Evolutionary conservation across 2,888 invertebrate genomes (phyloP).

Genomic region (Dryococelus australis): DNA sequence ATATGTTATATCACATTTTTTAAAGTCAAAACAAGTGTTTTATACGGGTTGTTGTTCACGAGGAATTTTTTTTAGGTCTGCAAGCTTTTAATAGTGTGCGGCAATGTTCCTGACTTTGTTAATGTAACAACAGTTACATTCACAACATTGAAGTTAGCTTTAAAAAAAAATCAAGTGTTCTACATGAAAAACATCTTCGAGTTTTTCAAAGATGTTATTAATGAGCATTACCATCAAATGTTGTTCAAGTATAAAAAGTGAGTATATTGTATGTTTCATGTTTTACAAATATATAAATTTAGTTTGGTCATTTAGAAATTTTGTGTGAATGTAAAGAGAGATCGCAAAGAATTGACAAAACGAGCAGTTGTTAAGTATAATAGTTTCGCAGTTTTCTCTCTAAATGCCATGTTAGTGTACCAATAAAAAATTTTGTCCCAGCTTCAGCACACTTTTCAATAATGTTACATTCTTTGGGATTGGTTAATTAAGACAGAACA

Average conservation of each 20-base stretch:
- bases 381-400: too few species aligned
- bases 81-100: constrained; percentile 63
- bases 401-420: too few species aligned
- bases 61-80: constrained; percentile 52
- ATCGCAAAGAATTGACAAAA: not conserved
- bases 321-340: constrained; percentile 45
- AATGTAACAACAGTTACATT: constrained; percentile 62
- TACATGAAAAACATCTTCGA: constrained; percentile 63
- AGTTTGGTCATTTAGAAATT: constrained; percentile 52
- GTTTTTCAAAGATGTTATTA: constrained; percentile 63
- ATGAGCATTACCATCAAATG: constrained; percentile 54
- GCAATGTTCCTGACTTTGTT: constrained; percentile 61
- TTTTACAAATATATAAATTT: constrained; percentile 48
- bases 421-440: too few species aligned
- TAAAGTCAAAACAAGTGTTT: too few species aligned
- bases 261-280: not conserved
- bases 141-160: constrained; percentile 59
- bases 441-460: too few species aligned
- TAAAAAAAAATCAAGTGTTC: constrained; percentile 58
- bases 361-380: too few species aligned
- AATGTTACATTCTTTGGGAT: too few species aligned
- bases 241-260: constrained; percentile 49
- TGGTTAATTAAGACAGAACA: too few species aligned
- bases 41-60: too few species aligned
- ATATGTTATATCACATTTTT: too few species aligned